Evolutionary conservation across 2,113 vertebrate species (phyloP).

Genomic region (Lichenostomus cassidix): DNA sequence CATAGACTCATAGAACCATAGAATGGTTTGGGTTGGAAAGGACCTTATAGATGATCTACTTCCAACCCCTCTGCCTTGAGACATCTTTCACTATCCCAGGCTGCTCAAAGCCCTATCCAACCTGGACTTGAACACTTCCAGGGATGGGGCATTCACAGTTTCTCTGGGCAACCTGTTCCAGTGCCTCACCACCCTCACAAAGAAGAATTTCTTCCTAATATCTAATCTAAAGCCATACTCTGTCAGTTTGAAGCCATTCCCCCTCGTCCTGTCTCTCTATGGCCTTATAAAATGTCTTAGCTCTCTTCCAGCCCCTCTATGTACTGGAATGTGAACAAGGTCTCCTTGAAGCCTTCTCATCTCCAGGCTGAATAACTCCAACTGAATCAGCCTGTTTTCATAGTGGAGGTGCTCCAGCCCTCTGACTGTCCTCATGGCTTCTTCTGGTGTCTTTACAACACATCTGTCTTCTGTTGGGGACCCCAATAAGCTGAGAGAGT

Average conservation of each 20-base stretch:
- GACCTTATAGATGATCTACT: not conserved
- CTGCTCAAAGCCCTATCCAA: not conserved
- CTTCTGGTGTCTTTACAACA: not conserved
- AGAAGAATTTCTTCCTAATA: not conserved
- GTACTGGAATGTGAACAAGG: not conserved
- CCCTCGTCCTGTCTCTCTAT: not conserved
- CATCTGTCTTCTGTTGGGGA: not conserved
- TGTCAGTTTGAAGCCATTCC: not conserved
- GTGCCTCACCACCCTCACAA: not conserved
- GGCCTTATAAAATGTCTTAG: not conserved
- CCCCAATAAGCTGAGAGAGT: rapidly evolving
- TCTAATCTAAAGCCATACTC: not conserved
- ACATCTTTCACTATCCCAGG: not conserved
- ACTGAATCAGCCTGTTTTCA: not conserved
- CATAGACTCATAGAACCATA: not conserved
- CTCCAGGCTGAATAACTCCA: not conserved
- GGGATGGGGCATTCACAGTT: not conserved
- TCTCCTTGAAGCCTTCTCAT: not conserved
- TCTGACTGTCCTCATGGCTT: not conserved
- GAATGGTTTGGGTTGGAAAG: not conserved
- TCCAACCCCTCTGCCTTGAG: not conserved
- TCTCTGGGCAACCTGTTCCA: not conserved
- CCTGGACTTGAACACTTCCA: not conserved
- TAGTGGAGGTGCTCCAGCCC: not conserved
- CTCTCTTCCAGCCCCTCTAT: not conserved